phyloP scores from a whole-genome alignment of 2,888 invertebrate species.

The Toxonevra muliebris region DNA sequence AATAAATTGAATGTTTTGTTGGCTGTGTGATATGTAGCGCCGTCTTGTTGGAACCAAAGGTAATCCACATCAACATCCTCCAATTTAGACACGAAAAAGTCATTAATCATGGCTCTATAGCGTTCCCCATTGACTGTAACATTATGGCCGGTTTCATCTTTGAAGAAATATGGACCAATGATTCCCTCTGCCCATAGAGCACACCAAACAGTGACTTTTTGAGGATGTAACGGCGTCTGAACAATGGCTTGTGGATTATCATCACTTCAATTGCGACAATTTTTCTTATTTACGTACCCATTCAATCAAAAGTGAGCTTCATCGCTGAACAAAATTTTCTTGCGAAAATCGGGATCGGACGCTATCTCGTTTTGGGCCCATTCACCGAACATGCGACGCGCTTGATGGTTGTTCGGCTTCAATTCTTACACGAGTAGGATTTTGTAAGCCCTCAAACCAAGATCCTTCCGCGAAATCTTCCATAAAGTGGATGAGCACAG shows the following conservation, averaged over 20 bases:
- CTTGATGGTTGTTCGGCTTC: too few species aligned
- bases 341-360: too few species aligned
- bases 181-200: constrained; percentile 28
- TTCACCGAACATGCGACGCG: too few species aligned
- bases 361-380: too few species aligned
- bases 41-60: constrained; percentile 28
- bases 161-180: constrained; percentile 23
- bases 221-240: constrained; percentile 21
- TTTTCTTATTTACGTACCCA: constrained; percentile 23
- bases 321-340: too few species aligned
- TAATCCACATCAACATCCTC: constrained; percentile 18
- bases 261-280: too few species aligned
- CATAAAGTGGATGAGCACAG: too few species aligned
- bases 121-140: constrained; percentile 25
- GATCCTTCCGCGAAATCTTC: too few species aligned
- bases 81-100: constrained; percentile 27
- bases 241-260: constrained; percentile 10
- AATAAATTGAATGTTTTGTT: constrained; percentile 19
- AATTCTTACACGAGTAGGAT: too few species aligned
- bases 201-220: constrained; percentile 32
- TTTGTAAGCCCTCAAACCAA: too few species aligned
- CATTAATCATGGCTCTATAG: constrained; percentile 21
- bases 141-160: constrained; percentile 24
- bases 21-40: constrained; percentile 20
- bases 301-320: not conserved